Evolutionary conservation across 2,888 invertebrate species (phyloP), one percentile per base, ranked within the genome.

Genomic region (Nomada fabriciana): DNA sequence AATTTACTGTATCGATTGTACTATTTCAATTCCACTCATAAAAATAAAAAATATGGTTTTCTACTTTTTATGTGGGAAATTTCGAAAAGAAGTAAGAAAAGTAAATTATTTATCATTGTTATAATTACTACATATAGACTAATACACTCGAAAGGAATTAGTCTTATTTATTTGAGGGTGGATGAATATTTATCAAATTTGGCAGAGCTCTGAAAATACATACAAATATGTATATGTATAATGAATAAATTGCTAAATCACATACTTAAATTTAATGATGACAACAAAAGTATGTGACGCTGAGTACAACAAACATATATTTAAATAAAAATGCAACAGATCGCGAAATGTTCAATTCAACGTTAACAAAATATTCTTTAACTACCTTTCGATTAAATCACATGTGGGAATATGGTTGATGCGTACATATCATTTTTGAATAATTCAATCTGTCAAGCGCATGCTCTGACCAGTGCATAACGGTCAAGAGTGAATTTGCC

Each of bases 401-500:
- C 52, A 47, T n/a, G 20, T 13, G 10, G n/a, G 47, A 29, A 36
- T 59, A 65, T 52, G 25, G 50, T 60, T 60, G n/a, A 5, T n/a
- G 36, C 7, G n/a, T 36, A 13, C 9, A 47, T 74, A 65, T 29
- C 25, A 29, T 4, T 23, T 71, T 82, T 68, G 29, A 80, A 81
- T 25, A 25, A 13, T 20, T 53, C 15, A 65, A 75, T 55, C 20
- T 70, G 68, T 53, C 23, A 5, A 25, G 71, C 83, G 83, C 82
- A 83, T 83, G 83, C 78, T 65, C 78, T 18, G 2, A 47, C 13
- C 63, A 10, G 20, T 50, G 15, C 36, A 57, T 71, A 67, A 75
- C 59, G 59, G 61, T 82, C 55, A 82, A 75, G 78, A 67, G 78
- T 83, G 75, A 83, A 83, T 75, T 82, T 76, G 70, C 70, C 73